phyloP scores from a whole-genome alignment of 2,888 invertebrate species.

The Melanostoma mellinum region DNA sequence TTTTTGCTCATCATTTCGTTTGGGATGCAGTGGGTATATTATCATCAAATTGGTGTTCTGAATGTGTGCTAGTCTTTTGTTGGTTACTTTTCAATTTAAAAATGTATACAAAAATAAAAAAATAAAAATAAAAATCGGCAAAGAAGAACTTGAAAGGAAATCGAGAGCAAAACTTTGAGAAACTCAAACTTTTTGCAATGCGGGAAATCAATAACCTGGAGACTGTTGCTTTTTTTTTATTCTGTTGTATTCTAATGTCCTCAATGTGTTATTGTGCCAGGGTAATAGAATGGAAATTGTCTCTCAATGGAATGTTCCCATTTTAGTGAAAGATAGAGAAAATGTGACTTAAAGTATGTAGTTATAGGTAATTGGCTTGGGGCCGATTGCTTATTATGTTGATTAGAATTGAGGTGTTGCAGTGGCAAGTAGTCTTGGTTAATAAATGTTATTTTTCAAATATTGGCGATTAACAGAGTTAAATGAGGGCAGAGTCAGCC shows the following conservation, averaged over 20 bases:
- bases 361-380: conserved; percentile 5
- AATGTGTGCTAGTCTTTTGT: conserved; percentile 31
- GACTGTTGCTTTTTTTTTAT: conserved; percentile 31
- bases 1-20: conserved; percentile 15
- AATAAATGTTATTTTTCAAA: not conserved
- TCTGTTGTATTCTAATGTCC: conserved; percentile 10
- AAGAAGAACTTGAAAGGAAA: not conserved
- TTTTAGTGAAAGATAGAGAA: conserved; percentile 5
- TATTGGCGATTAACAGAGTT: too few species aligned
- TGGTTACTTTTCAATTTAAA: conserved; percentile 32
- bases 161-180: conserved; percentile 1
- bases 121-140: not conserved
- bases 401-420: not conserved
- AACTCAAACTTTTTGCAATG: conserved; percentile 2
- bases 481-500: too few species aligned
- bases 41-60: conserved; percentile 49
- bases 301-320: conserved; percentile 30
- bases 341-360: conserved; percentile 1
- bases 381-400: not conserved
- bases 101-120: not conserved
- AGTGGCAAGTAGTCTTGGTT: not conserved
- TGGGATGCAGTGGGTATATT: conserved; percentile 25
- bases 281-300: conserved; percentile 31
- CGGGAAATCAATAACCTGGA: conserved; percentile 45
- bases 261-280: conserved; percentile 33